These are phyloP conservation scores for Chrysina gloriosa DNA, from an alignment of 2,888 invertebrate genomes.

Conservation along the genomic window DNA sequence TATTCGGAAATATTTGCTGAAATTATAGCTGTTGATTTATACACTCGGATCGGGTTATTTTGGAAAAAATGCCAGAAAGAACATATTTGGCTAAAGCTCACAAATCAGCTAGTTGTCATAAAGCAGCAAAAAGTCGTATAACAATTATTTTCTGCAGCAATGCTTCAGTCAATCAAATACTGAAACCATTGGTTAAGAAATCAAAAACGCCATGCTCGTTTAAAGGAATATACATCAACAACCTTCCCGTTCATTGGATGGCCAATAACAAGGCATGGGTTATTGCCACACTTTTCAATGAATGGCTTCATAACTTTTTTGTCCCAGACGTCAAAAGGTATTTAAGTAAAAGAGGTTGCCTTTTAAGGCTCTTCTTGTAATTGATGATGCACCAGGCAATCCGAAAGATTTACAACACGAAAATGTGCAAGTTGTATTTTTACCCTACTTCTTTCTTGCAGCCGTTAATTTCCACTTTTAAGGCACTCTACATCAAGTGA, in stretches of 20 bases:
- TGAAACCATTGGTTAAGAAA: neutral
- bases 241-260: too few species aligned
- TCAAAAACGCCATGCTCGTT: neutral
- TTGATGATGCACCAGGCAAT: neutral
- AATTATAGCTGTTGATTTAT: conserved; percentile 33
- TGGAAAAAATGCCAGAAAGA: too few species aligned
- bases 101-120: too few species aligned
- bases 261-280: too few species aligned
- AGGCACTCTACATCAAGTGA: neutral
- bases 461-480: neutral
- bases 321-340: neutral
- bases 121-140: neutral
- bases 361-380: neutral
- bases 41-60: conserved; percentile 11
- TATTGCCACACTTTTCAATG: too few species aligned
- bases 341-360: neutral
- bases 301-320: too few species aligned
- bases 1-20: conserved; percentile 40
- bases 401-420: too few species aligned
- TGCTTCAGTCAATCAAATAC: neutral
- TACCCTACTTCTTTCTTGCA: neutral
- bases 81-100: too few species aligned
- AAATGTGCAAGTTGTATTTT: neutral
- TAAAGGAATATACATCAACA: neutral
- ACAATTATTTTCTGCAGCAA: neutral